Conservation (phyloP, 2,888 invertebrate genomes). For the Steinernema carpocapsae region DNA sequence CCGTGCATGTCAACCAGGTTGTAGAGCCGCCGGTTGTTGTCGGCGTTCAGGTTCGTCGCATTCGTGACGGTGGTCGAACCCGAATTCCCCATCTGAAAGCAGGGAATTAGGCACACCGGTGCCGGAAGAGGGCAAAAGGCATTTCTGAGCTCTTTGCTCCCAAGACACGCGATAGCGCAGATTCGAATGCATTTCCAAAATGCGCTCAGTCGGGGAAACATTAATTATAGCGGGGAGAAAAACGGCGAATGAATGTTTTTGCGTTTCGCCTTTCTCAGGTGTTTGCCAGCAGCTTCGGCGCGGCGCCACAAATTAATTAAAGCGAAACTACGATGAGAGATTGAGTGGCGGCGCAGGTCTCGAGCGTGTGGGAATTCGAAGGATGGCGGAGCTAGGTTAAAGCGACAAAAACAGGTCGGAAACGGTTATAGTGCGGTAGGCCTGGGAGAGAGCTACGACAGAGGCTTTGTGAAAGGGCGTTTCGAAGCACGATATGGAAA, state of each 20-base stretch:
- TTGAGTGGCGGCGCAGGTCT: background rate
- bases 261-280: background rate
- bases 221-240: background rate
- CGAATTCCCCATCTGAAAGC: conserved; percentile 20
- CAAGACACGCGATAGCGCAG: background rate
- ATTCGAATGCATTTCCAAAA: conserved; percentile 15
- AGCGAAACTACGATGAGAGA: background rate
- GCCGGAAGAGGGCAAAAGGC: no score
- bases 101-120: background rate
- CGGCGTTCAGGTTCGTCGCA: conserved; percentile 4
- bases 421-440: no score
- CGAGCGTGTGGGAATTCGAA: background rate
- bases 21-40: conserved; percentile 5
- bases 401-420: no score
- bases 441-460: no score
- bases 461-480: no score
- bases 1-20: conserved; percentile 83
- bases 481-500: no score
- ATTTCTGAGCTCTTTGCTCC: background rate
- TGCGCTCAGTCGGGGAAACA: background rate
- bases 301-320: background rate
- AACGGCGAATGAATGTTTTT: background rate
- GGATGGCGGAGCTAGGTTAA: no score
- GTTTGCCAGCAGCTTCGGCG: background rate
- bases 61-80: background rate